Evolutionary conservation across 1,140 invertebrate genomes (phyloP), one percentile per base, ranked within the genome.

Genomic region (Zaprionus ornatus): DNA sequence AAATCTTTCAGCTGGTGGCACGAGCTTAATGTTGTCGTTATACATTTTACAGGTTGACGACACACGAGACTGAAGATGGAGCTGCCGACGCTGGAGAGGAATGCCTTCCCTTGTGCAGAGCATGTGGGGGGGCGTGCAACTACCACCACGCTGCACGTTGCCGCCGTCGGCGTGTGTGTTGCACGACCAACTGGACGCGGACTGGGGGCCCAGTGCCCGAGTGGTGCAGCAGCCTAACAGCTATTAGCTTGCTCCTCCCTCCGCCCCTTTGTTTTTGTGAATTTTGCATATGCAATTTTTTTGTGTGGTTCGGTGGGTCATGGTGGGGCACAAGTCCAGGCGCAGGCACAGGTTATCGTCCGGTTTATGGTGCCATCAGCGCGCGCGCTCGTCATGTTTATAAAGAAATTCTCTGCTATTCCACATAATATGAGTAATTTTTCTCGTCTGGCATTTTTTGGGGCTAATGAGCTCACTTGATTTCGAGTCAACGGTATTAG

Each of bases 11-110:
- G 81, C 81, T 90, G 79, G 81, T 91, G 88, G 88, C 88, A 91
- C 88, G 88, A 91, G 88, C 88, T 91, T 84, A 91, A 91, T 91
- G 88, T 90, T 90, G 85, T 90, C 81, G 85, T 90, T 90, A 90
- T 90, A 90, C 81, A 85, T 90, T 90, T 88, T 90, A 75, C 84
- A 88, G 85, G 85, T 88, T 88, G 85, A 81, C 82, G 72, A 79
- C 77, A 79, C 80, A 77, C 66, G 67, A 66, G 64, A 57, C 64
- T 25, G 42, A 10, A 19, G 23, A 21, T 62, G 37, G 55, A 66
- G 55, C 55, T 40, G 37, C 37, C 37, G 37, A n/a, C 37, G 5
- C 40, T 52, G 37, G 19, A 7, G 65, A 54, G 25, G 29, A 29
- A 55, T 27, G 45, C 3, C 21, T 55, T 52, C 40, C 66, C 55